phyloP scores from a whole-genome alignment of 2,113 vertebrate genomes.

The Charadrius vociferus region DNA sequence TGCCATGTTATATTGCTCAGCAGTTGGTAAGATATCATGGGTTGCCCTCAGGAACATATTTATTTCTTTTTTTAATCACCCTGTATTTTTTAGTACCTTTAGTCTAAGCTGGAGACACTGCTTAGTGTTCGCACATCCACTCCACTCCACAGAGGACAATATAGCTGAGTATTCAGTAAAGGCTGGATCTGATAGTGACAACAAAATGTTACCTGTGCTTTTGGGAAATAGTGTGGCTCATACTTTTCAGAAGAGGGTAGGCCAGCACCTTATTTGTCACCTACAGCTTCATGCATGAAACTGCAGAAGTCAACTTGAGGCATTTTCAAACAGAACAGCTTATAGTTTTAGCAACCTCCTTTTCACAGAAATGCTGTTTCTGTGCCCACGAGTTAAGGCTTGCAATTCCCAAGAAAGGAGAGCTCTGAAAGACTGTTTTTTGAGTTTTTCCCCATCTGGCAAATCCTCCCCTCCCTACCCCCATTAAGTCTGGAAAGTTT shows the following conservation, averaged over 20 bases:
- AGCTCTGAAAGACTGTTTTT: background rate
- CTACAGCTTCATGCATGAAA: background rate
- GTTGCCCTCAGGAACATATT: background rate
- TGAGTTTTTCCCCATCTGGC: background rate
- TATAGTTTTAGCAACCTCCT: background rate
- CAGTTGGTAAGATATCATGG: background rate
- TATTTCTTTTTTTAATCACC: background rate
- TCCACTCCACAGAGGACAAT: background rate
- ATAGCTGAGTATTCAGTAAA: background rate
- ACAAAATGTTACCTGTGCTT: background rate
- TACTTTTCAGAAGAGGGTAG: background rate
- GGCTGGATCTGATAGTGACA: background rate
- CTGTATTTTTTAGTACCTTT: background rate
- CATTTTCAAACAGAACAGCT: background rate
- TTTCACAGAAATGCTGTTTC: background rate
- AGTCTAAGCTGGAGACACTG: background rate
- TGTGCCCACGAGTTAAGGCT: background rate
- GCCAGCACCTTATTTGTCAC: background rate
- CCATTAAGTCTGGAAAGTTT: background rate
- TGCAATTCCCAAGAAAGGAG: background rate
- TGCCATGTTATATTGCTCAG: background rate
- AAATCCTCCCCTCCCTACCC: background rate
- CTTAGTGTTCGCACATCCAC: too few relatives aligned
- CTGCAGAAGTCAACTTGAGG: background rate
- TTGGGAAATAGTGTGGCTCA: background rate